phyloP scores from a whole-genome alignment of 1,140 invertebrate species.

The Armadillidium nasatum region DNA sequence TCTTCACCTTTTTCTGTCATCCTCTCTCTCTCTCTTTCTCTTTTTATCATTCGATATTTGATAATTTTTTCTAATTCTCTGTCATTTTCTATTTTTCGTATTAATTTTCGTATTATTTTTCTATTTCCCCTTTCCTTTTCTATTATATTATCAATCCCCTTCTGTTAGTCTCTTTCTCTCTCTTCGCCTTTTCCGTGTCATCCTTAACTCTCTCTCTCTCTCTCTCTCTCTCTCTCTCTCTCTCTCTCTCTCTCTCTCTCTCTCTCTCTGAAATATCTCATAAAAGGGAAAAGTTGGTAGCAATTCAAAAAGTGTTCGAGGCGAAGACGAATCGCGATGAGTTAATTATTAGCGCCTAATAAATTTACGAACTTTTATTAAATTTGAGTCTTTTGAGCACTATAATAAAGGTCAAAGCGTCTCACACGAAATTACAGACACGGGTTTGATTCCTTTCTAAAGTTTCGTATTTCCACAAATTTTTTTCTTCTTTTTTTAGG shows the following conservation, averaged over 20 bases:
- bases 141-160: no score
- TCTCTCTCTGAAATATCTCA: conserved; percentile 1
- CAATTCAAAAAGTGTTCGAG: not conserved
- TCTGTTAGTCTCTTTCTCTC: not conserved
- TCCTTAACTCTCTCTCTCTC: not conserved
- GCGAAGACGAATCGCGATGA: not conserved
- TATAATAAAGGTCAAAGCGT: not conserved
- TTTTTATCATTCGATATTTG: no score
- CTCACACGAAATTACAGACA: no score
- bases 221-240: not conserved
- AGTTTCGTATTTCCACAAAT: no score
- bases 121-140: no score
- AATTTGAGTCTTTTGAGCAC: not conserved
- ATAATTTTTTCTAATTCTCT: no score
- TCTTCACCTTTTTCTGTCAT: no score
- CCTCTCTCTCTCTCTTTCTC: no score
- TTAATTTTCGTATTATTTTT: no score
- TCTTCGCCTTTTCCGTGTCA: not conserved
- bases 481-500: no score
- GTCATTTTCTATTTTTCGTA: no score
- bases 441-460: no score
- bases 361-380: conserved; percentile 10
- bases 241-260: not conserved
- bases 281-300: not conserved
- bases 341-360: not conserved